Evolutionary conservation across 1,140 invertebrate genomes (phyloP).

Genomic region (Tetragnatha versicolor): DNA sequence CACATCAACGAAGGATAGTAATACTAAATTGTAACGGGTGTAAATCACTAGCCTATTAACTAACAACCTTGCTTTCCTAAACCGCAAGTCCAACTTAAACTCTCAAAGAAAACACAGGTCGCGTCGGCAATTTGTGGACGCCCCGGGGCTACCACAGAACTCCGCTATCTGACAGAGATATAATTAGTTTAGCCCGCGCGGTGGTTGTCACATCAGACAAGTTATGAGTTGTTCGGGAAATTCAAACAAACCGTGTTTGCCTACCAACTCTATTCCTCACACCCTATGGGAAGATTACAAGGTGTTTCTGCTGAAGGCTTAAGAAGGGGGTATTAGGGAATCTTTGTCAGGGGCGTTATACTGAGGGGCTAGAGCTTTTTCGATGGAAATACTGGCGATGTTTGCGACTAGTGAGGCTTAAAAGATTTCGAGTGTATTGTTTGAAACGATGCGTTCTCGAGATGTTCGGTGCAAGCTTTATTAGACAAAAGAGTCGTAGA

Average conservation of each 20-base stretch:
- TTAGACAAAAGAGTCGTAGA: no score
- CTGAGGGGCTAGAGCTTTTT: no score
- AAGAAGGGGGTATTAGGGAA: not conserved
- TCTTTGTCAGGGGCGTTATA: not conserved
- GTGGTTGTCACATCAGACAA: conserved; percentile 26
- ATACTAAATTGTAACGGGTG: no score
- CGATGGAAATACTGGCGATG: no score
- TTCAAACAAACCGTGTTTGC: conserved; percentile 48
- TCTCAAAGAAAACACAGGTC: conserved; percentile 33
- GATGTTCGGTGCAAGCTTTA: no score
- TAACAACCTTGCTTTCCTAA: no score
- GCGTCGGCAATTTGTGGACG: conserved; percentile 24
- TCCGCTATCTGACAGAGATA: conserved; percentile 18
- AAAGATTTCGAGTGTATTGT: no score
- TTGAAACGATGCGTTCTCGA: no score
- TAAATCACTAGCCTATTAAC: no score
- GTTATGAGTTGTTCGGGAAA: conserved; percentile 49
- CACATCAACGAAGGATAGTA: no score
- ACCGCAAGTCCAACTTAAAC: no score
- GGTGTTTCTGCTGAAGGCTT: not conserved
- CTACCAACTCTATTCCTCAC: conserved; percentile 32
- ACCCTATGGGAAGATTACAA: not conserved
- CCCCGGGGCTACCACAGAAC: not conserved
- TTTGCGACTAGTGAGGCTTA: no score
- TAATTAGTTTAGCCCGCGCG: conserved; percentile 48